Percentiles rank a stretch among this genome's conserved stretches.
phyloP scores from a whole-genome alignment of 2,888 invertebrate species.

The Drosophila picticornis region DNA sequence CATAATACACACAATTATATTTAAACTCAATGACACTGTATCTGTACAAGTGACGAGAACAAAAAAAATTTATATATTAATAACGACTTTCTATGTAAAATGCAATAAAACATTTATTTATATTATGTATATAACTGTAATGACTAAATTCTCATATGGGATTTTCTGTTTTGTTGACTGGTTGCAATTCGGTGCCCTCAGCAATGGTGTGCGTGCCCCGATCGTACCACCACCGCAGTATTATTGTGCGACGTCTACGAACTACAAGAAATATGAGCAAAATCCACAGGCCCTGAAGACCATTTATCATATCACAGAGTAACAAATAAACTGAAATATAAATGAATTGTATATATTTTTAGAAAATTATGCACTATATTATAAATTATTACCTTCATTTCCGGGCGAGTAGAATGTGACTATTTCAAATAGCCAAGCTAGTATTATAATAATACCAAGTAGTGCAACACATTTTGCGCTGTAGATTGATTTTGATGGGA shows the following conservation, averaged over 20 bases:
- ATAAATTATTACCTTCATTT: constrained; percentile 51
- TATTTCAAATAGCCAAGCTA: constrained; percentile 90
- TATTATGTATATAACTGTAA: constrained; percentile 29
- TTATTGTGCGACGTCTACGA: constrained; percentile 80
- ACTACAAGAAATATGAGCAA: constrained; percentile 88
- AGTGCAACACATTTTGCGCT: constrained; percentile 85
- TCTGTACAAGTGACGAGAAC: constrained; percentile 51
- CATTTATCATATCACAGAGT: constrained; percentile 89
- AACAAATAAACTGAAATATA: constrained; percentile 85
- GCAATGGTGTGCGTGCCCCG: constrained; percentile 82
- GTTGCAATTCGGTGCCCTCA: constrained; percentile 65
- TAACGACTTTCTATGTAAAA: constrained; percentile 61
- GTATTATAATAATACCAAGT: constrained; percentile 89
- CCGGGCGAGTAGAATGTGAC: constrained; percentile 86
- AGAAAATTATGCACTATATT: background rate
- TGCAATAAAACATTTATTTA: constrained; percentile 76
- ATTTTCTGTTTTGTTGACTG: constrained; percentile 54
- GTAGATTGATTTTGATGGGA: background rate
- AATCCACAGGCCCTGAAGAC: constrained; percentile 89
- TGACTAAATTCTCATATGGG: constrained; percentile 50
- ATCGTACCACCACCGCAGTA: constrained; percentile 84
- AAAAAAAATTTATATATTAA: constrained; percentile 36
- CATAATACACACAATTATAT: constrained; percentile 32
- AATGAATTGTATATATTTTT: background rate
- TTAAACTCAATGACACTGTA: constrained; percentile 61